Base-by-base conservation (phyloP, 2,113 vertebrate species). In the Cardinalis cardinalis region DNA sequence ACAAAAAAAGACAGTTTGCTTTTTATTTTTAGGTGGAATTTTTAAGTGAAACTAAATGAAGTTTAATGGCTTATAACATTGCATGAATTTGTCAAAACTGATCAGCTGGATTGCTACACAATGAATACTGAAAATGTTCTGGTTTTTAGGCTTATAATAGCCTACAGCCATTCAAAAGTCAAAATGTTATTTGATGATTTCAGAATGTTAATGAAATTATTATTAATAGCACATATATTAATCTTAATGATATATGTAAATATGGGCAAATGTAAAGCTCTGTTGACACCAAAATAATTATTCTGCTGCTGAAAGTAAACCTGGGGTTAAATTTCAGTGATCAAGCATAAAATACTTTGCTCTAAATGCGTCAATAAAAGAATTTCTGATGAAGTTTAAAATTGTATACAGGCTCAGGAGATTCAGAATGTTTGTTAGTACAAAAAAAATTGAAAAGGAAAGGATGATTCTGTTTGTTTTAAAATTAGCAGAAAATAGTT, bases 161-260 rank as follows among this genome's bases (percentile, higher is more conserved):
- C 95, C 95, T 95, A 82, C 70, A 96, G 94, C 87, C 93, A 93
- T 90, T 96, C 91, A 94, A 94, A 97, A 96, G 95, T 97, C 92
- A 96, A 97, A 98, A 97, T 97, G 78, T 94, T 97, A 90, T 89
- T 95, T 96, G 93, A 95, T 84, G 89, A 95, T 97, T 96, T 96
- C 93, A 94, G 89, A 96, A 93, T 95, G 87, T 96, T 96, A 96
- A 96, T 97, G 96, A 91, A 96, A 95, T 97, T 97, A 94, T 97
- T 92, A 95, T 95, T 97, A 96, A 95, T 97, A 96, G 92, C 84
- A 94, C 90, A 96, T 97, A 91, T 95, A 97, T 96, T 97, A 95
- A 96, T 96, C 91, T 95, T 97, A 97, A 96, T 96, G 95, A 76
- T 96, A 68, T 94, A 94, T 97, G 80, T 96, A 96, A 97, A 95